Percentiles rank a stretch among this genome's conserved stretches.
Evolutionary conservation across 1,140 invertebrate genomes (phyloP).

Genomic region (Lordiphosa mommai): DNA sequence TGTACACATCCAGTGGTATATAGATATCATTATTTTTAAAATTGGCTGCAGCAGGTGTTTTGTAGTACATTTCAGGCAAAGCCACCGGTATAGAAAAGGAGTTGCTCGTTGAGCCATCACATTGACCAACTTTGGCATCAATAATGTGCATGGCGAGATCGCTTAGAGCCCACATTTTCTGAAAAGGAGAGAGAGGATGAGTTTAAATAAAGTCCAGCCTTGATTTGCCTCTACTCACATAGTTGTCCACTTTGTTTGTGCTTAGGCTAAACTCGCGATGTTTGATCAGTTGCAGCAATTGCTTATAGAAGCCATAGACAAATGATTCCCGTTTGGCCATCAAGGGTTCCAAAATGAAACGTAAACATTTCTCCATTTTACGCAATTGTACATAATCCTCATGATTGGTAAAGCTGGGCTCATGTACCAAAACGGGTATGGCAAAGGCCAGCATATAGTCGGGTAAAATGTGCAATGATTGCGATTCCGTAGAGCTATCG

Average conservation of each 20-base stretch:
- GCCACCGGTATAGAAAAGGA: conserved; percentile 62
- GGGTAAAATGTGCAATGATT: conserved; percentile 92
- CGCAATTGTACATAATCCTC: conserved; percentile 88
- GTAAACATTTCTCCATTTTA: conserved; percentile 91
- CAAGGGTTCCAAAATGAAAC: conserved; percentile 96
- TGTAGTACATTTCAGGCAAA: conserved; percentile 77
- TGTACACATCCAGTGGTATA: conserved; percentile 70
- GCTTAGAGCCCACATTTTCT: conserved; percentile 98
- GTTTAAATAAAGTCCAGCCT: not conserved
- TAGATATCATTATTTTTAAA: conserved; percentile 72
- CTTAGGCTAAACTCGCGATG: conserved; percentile 93
- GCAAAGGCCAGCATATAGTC: conserved; percentile 98
- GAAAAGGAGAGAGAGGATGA: conserved; percentile 52
- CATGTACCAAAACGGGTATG: conserved; percentile 94
- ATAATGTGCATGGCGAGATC: conserved; percentile 95
- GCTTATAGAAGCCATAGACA: conserved; percentile 97
- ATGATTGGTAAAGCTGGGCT: conserved; percentile 89
- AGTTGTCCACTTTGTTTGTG: conserved; percentile 54
- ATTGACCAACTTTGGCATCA: conserved; percentile 80
- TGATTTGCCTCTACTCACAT: conserved; percentile 80
- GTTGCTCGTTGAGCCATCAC: conserved; percentile 52
- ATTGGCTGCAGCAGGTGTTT: conserved; percentile 46
- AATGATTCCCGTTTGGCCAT: conserved; percentile 96
- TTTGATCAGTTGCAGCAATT: conserved; percentile 94
- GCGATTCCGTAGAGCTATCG: conserved; percentile 82